Evolutionary conservation across 2,113 vertebrate species (phyloP), one percentile per base, ranked within the genome.

Genomic region (Solenodon paradoxus): DNA sequence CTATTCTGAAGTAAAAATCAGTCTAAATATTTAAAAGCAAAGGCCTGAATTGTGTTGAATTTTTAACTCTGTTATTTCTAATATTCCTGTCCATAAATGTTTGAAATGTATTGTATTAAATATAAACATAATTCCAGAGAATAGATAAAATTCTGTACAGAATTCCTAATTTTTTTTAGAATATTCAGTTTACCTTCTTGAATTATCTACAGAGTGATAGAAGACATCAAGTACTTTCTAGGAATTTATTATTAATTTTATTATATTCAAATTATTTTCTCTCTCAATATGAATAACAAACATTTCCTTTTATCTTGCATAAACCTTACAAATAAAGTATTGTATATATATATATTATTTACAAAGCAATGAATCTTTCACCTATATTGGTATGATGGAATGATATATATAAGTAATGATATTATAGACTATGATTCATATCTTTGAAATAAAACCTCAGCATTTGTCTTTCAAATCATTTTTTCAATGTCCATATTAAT

Each of bases 301-400:
- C 94, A 66, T 45, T 45, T 86, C 66, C 72, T 95, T 3, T 77
- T 88, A 42, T 30, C 92, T 75, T 63, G 6, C 7, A 83, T 57
- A 93, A 2, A 84, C 20, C 61, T 45, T 95, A 87, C 24, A 88
- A 96, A 82, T 78, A 93, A 77, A 88, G 92, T 96, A 68, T 3
- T 78, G 16, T 13, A 95, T 84, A 93, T 13, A 95, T 84, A 93
- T 83, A 51, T 45, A 57, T 92, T 94, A 85, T 85, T 90, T 95
- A 45, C 59, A 90, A 94, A 90, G 47, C 79, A 45, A 94, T 19
- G 13, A 51, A 72, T 84, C 40, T 74, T 38, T 92, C 35, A 78
- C 5, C 71, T 40, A 49, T 71, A 5, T 51, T 9, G 13, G 9
- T 20, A 28, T 81, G 22, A 82, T 81, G 20, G 22, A 86, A 86